phyloP scores from a whole-genome alignment of 2,797 vertebrate genomes.

The Oreortyx pictus region DNA sequence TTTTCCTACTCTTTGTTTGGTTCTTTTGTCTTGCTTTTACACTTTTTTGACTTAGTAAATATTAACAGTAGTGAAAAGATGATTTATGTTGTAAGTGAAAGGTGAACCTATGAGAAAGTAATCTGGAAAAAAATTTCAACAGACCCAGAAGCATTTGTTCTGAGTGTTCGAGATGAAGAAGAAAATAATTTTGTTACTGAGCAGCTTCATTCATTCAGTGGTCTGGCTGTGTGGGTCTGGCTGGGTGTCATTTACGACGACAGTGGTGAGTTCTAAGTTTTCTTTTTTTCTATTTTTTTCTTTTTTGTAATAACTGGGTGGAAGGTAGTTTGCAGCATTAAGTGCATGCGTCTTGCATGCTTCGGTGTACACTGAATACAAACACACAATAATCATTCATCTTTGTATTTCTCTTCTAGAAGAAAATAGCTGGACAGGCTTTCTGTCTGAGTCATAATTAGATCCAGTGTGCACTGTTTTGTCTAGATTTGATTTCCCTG shows the following conservation, averaged over 20 bases:
- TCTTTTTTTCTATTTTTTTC: not conserved
- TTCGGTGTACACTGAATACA: not conserved
- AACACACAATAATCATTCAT: not conserved
- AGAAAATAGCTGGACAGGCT: not conserved
- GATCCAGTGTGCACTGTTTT: not conserved
- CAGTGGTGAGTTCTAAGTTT: slow-evolving; percentile 76
- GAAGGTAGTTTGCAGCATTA: not conserved
- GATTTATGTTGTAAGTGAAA: not conserved
- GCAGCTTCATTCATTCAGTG: slow-evolving; percentile 84
- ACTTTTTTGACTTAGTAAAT: not conserved
- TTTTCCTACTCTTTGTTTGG: not conserved
- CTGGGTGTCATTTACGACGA: slow-evolving; percentile 85
- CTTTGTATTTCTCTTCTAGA: not conserved
- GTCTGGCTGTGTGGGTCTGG: slow-evolving; percentile 89
- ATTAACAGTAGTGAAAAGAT: not conserved
- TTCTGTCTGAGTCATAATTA: slow-evolving; percentile 27
- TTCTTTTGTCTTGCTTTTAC: not conserved
- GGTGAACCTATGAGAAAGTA: not conserved
- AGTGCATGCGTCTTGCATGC: not conserved
- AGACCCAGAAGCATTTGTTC: slow-evolving; percentile 85
- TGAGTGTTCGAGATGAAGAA: slow-evolving; percentile 87
- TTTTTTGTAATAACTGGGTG: not conserved
- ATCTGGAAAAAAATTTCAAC: slow-evolving; percentile 44
- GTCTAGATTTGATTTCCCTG: slow-evolving; percentile 34
- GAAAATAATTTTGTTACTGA: slow-evolving; percentile 90